Percentiles rank a stretch among this genome's conserved stretches.
These are phyloP conservation scores for Tachysurus vachellii DNA, from an alignment of 2,113 vertebrate genomes.

Conservation along the genomic window DNA sequence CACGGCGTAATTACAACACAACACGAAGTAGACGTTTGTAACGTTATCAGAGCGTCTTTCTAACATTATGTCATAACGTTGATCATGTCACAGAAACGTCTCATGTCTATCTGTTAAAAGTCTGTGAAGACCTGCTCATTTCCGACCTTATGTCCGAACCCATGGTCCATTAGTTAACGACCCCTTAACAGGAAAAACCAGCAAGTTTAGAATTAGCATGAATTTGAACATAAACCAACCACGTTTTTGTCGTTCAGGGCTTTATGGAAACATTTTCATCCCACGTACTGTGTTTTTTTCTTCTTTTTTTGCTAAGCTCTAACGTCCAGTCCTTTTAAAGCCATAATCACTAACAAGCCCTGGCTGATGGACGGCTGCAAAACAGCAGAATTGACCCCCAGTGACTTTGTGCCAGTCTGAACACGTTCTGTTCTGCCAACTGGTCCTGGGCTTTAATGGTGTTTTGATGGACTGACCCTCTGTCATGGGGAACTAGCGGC, in stretches of 20 bases:
- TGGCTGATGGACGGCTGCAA: conserved; percentile 1
- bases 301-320: not conserved
- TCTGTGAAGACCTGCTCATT: not conserved
- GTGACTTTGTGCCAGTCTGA: conserved; percentile 55
- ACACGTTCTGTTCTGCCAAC: conserved; percentile 59
- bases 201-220: not conserved
- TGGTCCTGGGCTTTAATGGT: conserved; percentile 61
- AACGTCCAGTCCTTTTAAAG: conserved; percentile 7
- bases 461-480: conserved; percentile 65
- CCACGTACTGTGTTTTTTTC: too few relatives aligned
- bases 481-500: conserved; percentile 36
- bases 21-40: not conserved
- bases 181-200: not conserved
- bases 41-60: not conserved
- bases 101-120: not conserved
- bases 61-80: not conserved
- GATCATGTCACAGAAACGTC: not conserved
- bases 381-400: conserved; percentile 38
- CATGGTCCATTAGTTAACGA: not conserved
- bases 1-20: not conserved
- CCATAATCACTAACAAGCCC: conserved; percentile 23
- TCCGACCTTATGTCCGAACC: not conserved
- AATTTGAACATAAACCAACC: not conserved
- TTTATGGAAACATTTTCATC: not conserved
- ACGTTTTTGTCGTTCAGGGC: not conserved